Percentiles rank a stretch among this genome's conserved stretches.
phyloP scores from a whole-genome alignment of 2,113 vertebrate species.

The Ciconia boyciana region DNA sequence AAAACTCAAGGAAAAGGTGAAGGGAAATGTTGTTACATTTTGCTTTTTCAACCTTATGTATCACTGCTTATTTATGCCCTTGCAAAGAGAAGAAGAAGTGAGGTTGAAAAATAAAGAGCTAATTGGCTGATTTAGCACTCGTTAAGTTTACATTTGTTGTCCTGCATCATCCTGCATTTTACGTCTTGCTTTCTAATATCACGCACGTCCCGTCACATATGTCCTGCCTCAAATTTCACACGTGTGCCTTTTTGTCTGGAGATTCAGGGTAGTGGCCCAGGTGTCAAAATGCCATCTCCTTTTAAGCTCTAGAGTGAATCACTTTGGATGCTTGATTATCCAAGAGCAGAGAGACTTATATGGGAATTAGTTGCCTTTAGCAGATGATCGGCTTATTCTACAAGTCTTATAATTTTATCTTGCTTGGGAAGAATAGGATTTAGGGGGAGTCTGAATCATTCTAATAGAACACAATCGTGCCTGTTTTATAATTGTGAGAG shows the following conservation, averaged over 20 bases:
- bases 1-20: not conserved
- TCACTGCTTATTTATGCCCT: not conserved
- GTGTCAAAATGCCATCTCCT: not conserved
- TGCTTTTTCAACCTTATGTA: not conserved
- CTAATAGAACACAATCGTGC: not conserved
- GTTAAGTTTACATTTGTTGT: not conserved
- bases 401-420: conserved; percentile 46
- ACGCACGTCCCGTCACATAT: not conserved
- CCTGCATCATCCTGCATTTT: not conserved
- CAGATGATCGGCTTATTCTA: not conserved
- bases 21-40: not conserved
- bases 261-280: not conserved
- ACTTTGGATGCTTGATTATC: conserved; percentile 34
- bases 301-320: conserved; percentile 36
- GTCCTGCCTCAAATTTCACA: not conserved
- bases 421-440: conserved; percentile 24
- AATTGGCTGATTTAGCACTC: not conserved
- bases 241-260: not conserved
- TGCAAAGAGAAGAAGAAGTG: not conserved
- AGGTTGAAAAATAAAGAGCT: not conserved
- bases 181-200: not conserved
- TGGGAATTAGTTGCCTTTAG: conserved; percentile 8
- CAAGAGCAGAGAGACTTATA: conserved; percentile 6
- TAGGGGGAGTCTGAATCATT: conserved; percentile 2
- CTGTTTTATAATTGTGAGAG: not conserved